Conservation (phyloP, 2,113 vertebrate genomes). For the Rhineura floridana region DNA sequence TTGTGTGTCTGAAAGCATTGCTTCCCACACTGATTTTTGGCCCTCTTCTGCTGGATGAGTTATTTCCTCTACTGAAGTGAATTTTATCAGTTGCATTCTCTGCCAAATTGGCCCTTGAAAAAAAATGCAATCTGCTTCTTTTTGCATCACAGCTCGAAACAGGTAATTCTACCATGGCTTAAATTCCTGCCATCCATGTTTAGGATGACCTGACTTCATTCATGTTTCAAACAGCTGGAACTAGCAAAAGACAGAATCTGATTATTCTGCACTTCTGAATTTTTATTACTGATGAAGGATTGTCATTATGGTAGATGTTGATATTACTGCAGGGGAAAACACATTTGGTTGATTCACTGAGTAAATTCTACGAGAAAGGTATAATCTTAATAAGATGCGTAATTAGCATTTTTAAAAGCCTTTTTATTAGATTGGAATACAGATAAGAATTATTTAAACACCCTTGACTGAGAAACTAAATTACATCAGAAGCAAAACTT, state of each 20-base stretch:
- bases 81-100: neutral
- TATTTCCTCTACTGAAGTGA: neutral
- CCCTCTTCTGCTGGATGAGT: neutral
- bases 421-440: constrained; percentile 54
- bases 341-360: constrained; percentile 23
- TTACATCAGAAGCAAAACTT: constrained; percentile 23
- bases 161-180: neutral
- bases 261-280: constrained; percentile 11
- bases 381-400: neutral
- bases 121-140: neutral
- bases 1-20: neutral
- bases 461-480: neutral
- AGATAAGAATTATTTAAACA: constrained; percentile 40
- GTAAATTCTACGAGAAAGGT: constrained; percentile 26
- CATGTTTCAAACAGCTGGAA: neutral
- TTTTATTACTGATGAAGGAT: constrained; percentile 34
- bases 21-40: neutral
- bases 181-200: neutral
- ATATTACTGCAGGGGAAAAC: constrained; percentile 8
- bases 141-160: neutral
- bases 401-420: constrained; percentile 37
- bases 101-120: neutral
- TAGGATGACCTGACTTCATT: neutral
- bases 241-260: neutral
- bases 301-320: constrained; percentile 16